These are phyloP conservation scores for Dolichomitus sp. DNA, from an alignment of 2,888 invertebrate genomes.

Conservation along the genomic window DNA sequence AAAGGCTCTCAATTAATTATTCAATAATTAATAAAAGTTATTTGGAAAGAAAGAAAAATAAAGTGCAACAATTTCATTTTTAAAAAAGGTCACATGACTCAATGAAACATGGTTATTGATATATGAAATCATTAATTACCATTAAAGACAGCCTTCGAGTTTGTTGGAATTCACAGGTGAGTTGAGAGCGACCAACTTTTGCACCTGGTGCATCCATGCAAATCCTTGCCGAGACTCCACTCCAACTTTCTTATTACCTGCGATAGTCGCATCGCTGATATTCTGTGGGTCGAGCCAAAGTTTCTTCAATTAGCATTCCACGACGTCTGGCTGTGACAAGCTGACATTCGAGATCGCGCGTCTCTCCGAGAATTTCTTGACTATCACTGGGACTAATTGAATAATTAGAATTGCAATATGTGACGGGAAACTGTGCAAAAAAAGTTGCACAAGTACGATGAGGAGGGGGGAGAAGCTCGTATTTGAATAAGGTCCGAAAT, in stretches of 20 bases:
- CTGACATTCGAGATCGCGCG: not conserved
- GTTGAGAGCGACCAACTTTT: not conserved
- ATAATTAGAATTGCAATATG: constrained; percentile 35
- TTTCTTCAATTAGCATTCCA: constrained; percentile 39
- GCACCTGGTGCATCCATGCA: not conserved
- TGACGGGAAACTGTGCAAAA: not conserved
- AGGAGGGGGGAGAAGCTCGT: not conserved
- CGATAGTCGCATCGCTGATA: not conserved
- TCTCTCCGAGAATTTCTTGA: constrained; percentile 5
- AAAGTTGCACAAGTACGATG: not conserved
- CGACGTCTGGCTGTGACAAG: constrained; percentile 4
- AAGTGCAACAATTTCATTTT: too few species aligned
- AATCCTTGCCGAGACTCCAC: not conserved
- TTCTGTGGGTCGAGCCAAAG: not conserved
- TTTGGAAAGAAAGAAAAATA: too few species aligned
- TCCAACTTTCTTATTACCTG: not conserved
- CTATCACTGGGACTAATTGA: constrained; percentile 23
- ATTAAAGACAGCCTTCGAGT: not conserved
- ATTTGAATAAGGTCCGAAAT: constrained; percentile 23
- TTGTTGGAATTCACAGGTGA: not conserved
- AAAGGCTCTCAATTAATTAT: too few species aligned
- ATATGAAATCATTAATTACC: not conserved
- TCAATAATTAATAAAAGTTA: too few species aligned
- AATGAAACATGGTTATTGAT: not conserved
- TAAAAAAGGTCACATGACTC: too few species aligned